phyloP scores from a whole-genome alignment of 2,113 vertebrate genomes.

The Rutilus rutilus region DNA sequence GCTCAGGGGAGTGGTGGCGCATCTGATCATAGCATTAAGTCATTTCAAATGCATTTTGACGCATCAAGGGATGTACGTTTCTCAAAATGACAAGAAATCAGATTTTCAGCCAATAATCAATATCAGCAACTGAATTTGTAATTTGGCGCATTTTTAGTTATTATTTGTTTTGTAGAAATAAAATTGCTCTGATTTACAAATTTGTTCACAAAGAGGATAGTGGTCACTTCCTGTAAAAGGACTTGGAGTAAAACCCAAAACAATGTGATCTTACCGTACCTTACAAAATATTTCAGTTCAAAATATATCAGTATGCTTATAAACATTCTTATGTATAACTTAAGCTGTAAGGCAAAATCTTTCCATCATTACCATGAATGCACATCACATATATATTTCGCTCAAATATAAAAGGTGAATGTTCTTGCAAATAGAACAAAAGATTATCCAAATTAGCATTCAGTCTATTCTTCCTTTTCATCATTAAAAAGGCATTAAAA shows the following conservation, averaged over 20 bases:
- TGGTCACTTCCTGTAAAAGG: conserved; percentile 37
- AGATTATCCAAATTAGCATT: conserved; percentile 6
- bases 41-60: not conserved
- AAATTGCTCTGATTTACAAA: conserved; percentile 11
- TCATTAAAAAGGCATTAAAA: not conserved
- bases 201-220: not conserved
- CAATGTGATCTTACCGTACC: not conserved
- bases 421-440: conserved; percentile 17
- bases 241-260: conserved; percentile 3
- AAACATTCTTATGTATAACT: conserved; percentile 9
- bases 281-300: conserved; percentile 42
- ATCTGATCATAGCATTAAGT: not conserved
- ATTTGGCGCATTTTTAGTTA: not conserved
- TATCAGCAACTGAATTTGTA: too few species aligned
- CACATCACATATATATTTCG: not conserved
- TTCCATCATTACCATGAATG: not conserved
- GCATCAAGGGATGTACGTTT: not conserved
- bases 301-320: conserved; percentile 38
- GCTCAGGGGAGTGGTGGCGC: not conserved
- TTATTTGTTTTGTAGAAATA: not conserved
- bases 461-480: not conserved
- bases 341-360: conserved; percentile 12
- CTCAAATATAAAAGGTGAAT: conserved; percentile 3
- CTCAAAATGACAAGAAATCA: not conserved
- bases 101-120: not conserved